phyloP scores from a whole-genome alignment of 2,797 vertebrate species.

The Scomberomorus guttatus region DNA sequence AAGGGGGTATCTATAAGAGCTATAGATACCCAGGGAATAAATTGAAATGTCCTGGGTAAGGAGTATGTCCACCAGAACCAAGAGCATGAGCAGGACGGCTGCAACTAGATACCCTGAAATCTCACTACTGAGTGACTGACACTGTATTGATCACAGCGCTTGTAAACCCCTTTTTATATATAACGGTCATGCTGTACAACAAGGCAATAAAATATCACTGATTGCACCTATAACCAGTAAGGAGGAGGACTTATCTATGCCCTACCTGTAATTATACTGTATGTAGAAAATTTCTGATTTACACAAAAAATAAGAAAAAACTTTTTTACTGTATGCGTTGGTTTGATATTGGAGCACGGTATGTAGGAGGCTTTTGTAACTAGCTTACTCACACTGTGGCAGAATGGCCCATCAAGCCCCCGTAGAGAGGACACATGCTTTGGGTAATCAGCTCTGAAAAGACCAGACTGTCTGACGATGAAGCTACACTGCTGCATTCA shows the following conservation, averaged over 20 bases:
- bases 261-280: conserved; percentile 3
- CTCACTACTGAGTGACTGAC: background rate
- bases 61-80: background rate
- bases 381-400: conserved; percentile 59
- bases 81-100: background rate
- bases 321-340: conserved; percentile 41
- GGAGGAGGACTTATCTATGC: background rate
- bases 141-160: conserved; percentile 4
- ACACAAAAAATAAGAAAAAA: background rate
- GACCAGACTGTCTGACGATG: conserved; percentile 63
- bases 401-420: conserved; percentile 71
- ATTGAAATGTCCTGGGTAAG: background rate
- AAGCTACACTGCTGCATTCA: conserved; percentile 44
- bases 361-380: conserved; percentile 48
- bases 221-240: background rate
- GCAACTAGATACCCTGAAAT: background rate
- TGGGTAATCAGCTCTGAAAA: conserved; percentile 80
- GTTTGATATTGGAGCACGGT: conserved; percentile 30
- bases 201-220: background rate
- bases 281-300: conserved; percentile 23
- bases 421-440: conserved; percentile 74
- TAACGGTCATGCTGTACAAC: background rate
- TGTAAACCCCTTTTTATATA: background rate
- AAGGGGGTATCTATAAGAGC: too few species aligned
- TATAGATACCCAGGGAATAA: conserved; percentile 1